These are phyloP conservation scores for Nomada ruficornis DNA, from an alignment of 2,888 invertebrate genomes.

Conservation along the genomic window DNA sequence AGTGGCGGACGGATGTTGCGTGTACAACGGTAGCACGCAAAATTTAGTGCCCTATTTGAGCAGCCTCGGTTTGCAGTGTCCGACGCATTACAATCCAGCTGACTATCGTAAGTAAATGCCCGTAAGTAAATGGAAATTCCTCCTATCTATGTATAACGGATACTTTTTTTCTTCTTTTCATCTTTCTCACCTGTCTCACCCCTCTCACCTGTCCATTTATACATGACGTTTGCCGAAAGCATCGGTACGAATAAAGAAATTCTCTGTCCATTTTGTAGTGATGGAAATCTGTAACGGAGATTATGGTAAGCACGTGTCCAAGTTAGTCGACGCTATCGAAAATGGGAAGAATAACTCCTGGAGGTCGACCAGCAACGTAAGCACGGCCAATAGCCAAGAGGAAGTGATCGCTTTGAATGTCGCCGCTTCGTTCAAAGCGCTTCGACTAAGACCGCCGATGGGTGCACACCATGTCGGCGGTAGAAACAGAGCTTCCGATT, in stretches of 20 bases:
- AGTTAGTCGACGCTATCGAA: slow-evolving; percentile 87
- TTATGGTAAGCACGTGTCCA: slow-evolving; percentile 87
- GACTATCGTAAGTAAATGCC: slow-evolving; percentile 90
- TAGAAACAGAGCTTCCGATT: slow-evolving; percentile 78
- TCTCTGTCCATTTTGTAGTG: slow-evolving; percentile 85
- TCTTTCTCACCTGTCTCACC: not conserved
- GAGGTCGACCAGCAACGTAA: slow-evolving; percentile 78
- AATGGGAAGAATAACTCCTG: slow-evolving; percentile 87
- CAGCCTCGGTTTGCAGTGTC: slow-evolving; percentile 90
- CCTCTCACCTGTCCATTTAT: not conserved
- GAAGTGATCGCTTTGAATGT: slow-evolving; percentile 85
- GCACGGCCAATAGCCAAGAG: slow-evolving; percentile 74
- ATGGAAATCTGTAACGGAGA: slow-evolving; percentile 93
- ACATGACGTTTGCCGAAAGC: not conserved
- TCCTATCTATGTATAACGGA: too few relatives aligned
- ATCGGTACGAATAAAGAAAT: not conserved
- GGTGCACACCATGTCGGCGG: slow-evolving; percentile 73
- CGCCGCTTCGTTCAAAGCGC: slow-evolving; percentile 85
- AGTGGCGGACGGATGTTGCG: slow-evolving; percentile 91
- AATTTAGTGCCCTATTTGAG: slow-evolving; percentile 91
- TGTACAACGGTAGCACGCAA: slow-evolving; percentile 91
- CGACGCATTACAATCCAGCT: slow-evolving; percentile 95
- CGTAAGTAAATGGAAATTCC: slow-evolving; percentile 26
- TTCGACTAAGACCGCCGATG: slow-evolving; percentile 72
- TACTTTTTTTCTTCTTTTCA: too few relatives aligned